Percentiles rank a stretch among this genome's conserved stretches.
Conservation (phyloP, 2,797 vertebrate genomes). For the Apogon talboti region DNA sequence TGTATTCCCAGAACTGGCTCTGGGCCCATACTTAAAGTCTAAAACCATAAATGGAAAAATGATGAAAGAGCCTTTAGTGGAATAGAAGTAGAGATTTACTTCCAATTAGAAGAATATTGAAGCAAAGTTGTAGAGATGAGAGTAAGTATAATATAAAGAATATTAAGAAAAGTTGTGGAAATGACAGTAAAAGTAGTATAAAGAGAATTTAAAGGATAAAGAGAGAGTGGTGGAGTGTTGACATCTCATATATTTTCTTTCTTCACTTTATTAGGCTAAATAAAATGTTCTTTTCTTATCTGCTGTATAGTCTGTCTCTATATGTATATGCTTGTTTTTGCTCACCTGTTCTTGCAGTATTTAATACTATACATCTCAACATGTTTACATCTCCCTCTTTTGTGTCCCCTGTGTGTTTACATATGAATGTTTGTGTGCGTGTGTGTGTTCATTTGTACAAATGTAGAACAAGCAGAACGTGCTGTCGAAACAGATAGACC, state of each 20-base stretch:
- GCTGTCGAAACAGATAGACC: constrained; percentile 86
- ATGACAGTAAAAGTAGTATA: background rate
- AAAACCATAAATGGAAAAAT: constrained; percentile 8
- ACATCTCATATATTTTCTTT: no score
- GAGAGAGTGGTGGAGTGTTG: no score
- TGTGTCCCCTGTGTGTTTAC: constrained; percentile 7
- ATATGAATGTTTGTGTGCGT: constrained; percentile 26
- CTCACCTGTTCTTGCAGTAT: background rate
- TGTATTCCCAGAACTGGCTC: constrained; percentile 9
- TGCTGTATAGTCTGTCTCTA: background rate
- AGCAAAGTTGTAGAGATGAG: constrained; percentile 3
- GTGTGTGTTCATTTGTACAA: constrained; percentile 21
- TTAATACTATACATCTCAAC: constrained; percentile 17
- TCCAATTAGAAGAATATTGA: background rate
- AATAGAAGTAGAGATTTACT: background rate
- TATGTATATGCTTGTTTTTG: background rate
- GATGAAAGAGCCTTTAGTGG: background rate
- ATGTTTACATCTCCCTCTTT: background rate
- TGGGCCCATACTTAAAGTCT: background rate
- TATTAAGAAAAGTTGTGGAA: constrained; percentile 1
- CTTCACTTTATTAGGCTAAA: background rate
- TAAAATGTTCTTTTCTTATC: constrained; percentile 9
- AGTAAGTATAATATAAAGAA: background rate
- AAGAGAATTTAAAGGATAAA: constrained; percentile 2
- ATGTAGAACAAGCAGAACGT: constrained; percentile 76